Percentiles rank a stretch among this genome's conserved stretches.
phyloP scores from a whole-genome alignment of 2,888 invertebrate species.

The Lochmaea crataegi region DNA sequence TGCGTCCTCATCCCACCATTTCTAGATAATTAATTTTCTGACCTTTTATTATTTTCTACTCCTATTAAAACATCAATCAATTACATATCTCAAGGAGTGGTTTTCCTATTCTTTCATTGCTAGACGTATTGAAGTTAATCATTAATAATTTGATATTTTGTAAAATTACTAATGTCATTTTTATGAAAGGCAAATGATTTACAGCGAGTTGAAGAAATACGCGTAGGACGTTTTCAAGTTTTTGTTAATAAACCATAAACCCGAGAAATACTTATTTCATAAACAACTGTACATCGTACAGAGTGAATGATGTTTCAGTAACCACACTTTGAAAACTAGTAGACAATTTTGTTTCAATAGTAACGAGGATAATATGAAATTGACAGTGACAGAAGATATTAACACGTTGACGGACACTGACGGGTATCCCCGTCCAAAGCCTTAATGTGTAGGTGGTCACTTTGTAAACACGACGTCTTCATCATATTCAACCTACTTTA shows the following conservation, averaged over 20 bases:
- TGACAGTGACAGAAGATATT: too few relatives aligned
- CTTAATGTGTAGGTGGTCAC: too few relatives aligned
- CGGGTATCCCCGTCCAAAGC: too few relatives aligned
- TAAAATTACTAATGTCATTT: slow-evolving; percentile 5
- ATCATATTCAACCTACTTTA: too few relatives aligned
- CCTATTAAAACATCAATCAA: slow-evolving; percentile 14
- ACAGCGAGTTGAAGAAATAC: background rate
- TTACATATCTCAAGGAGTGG: slow-evolving; percentile 5
- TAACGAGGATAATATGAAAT: too few relatives aligned
- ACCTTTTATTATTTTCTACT: background rate
- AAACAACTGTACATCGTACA: background rate
- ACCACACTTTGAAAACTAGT: too few relatives aligned
- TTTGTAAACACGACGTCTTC: too few relatives aligned
- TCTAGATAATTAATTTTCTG: background rate
- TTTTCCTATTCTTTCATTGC: slow-evolving; percentile 1
- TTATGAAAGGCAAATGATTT: background rate
- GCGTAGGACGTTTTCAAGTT: slow-evolving; percentile 1
- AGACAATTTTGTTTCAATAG: too few relatives aligned
- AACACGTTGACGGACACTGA: too few relatives aligned
- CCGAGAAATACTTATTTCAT: background rate
- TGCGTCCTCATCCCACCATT: background rate
- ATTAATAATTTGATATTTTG: slow-evolving; percentile 4
- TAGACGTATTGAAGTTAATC: slow-evolving; percentile 5
- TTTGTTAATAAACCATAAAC: slow-evolving; percentile 4
- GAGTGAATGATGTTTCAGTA: background rate